phyloP scores from a whole-genome alignment of 2,888 invertebrate species.

The Megamerina dolium region DNA sequence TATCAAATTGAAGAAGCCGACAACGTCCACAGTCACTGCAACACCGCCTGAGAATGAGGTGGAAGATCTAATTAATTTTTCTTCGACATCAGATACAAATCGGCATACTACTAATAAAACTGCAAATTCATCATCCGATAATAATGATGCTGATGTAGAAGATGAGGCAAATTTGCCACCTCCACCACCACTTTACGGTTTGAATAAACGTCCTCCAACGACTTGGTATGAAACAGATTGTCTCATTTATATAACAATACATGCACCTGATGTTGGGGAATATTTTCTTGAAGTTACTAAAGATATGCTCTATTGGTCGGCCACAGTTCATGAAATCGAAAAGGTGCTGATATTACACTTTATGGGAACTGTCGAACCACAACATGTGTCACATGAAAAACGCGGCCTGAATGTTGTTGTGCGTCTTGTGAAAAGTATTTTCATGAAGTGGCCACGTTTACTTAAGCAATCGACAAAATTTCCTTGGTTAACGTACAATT shows the following conservation, averaged over 20 bases:
- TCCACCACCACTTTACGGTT: constrained; percentile 23
- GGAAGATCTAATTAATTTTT: too few relatives aligned
- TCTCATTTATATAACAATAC: constrained; percentile 29
- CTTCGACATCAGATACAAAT: too few relatives aligned
- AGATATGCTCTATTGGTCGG: constrained; percentile 20
- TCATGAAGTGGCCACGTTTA: constrained; percentile 29
- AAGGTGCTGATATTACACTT: constrained; percentile 26
- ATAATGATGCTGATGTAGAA: too few relatives aligned
- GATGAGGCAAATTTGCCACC: too few relatives aligned
- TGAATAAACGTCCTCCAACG: constrained; percentile 29
- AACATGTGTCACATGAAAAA: constrained; percentile 30
- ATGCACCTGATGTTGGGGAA: constrained; percentile 30
- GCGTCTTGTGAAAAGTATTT: constrained; percentile 29
- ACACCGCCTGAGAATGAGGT: too few relatives aligned
- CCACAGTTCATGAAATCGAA: constrained; percentile 21
- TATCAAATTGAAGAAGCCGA: too few relatives aligned
- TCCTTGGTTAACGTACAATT: constrained; percentile 29
- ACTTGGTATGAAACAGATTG: constrained; percentile 35
- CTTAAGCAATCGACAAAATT: constrained; percentile 23
- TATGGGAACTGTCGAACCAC: constrained; percentile 26
- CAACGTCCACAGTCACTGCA: too few relatives aligned
- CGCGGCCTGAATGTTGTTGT: constrained; percentile 33
- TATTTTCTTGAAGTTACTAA: constrained; percentile 29
- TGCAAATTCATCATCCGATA: too few relatives aligned
- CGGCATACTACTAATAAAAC: too few relatives aligned